phyloP scores from a whole-genome alignment of 2,888 invertebrate genomes.

The Eulithis testata region DNA sequence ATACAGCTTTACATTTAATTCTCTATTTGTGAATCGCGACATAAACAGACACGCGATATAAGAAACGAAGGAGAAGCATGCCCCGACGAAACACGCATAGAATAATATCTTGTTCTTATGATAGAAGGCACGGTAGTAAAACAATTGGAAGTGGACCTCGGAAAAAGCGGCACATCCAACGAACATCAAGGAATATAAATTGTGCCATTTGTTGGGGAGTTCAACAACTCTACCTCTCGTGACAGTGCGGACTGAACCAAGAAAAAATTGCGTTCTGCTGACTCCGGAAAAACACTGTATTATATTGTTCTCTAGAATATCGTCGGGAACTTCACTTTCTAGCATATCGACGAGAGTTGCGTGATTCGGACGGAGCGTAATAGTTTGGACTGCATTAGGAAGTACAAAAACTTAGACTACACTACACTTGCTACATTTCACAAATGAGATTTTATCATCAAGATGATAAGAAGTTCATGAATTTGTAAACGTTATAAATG shows the following conservation, averaged over 20 bases:
- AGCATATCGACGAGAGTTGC: conserved; percentile 9
- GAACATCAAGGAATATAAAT: conserved; percentile 46
- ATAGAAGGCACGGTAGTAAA: conserved; percentile 40
- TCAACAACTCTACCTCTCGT: conserved; percentile 43
- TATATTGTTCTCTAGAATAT: conserved; percentile 41
- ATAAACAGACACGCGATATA: conserved; percentile 42
- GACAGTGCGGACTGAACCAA: conserved; percentile 45
- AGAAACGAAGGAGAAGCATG: conserved; percentile 37
- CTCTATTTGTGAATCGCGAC: conserved; percentile 41
- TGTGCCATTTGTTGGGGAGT: conserved; percentile 38
- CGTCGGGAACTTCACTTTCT: conserved; percentile 4
- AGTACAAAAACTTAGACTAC: no score
- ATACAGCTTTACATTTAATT: conserved; percentile 42
- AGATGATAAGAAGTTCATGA: background rate
- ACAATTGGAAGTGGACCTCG: conserved; percentile 29
- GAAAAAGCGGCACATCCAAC: conserved; percentile 41
- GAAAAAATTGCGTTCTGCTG: conserved; percentile 40
- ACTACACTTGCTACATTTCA: no score
- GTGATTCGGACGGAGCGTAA: no score
- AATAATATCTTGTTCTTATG: conserved; percentile 33
- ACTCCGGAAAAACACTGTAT: conserved; percentile 47
- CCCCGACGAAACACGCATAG: conserved; percentile 28
- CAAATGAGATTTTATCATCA: background rate
- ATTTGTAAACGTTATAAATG: conserved; percentile 3
- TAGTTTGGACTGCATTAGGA: no score